A percentile compares a stretch with the other conserved stretches of the same genome.
These are phyloP conservation scores for Alca torda DNA, from an alignment of 2,797 vertebrate species.

Conservation along the genomic window DNA sequence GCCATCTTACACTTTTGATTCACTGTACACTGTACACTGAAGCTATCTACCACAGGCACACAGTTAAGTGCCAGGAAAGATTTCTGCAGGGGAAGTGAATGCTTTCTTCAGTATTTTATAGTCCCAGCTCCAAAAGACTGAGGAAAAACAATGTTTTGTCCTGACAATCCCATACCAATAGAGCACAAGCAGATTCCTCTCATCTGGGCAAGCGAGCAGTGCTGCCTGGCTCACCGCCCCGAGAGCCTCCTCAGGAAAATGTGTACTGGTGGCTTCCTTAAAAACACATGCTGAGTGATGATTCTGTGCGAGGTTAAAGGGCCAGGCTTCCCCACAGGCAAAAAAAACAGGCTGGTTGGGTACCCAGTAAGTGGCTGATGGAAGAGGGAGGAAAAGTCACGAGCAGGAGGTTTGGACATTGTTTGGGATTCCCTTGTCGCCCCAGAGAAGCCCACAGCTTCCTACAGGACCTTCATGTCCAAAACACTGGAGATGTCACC, in stretches of 20 bases:
- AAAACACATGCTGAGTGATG: background rate
- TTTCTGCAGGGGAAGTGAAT: background rate
- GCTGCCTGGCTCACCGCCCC: background rate
- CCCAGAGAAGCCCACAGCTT: background rate
- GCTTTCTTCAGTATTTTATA: background rate
- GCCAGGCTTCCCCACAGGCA: accelerated
- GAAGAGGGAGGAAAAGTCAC: background rate
- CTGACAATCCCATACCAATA: background rate
- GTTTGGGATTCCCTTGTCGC: background rate
- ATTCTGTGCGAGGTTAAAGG: background rate
- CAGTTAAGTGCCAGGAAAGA: background rate
- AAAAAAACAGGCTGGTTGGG: accelerated
- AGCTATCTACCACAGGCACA: background rate
- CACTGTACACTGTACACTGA: background rate
- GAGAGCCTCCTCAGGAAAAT: background rate
- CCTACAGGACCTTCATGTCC: background rate
- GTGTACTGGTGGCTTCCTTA: background rate
- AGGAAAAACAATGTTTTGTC: background rate
- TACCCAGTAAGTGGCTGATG: background rate
- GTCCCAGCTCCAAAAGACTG: background rate
- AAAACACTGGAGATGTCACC: background rate
- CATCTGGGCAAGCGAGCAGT: accelerated
- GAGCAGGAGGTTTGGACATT: background rate
- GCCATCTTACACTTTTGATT: background rate
- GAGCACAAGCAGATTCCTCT: background rate